phyloP scores from a whole-genome alignment of 1,140 invertebrate genomes.

The Aphelenchoides fujianensis region DNA sequence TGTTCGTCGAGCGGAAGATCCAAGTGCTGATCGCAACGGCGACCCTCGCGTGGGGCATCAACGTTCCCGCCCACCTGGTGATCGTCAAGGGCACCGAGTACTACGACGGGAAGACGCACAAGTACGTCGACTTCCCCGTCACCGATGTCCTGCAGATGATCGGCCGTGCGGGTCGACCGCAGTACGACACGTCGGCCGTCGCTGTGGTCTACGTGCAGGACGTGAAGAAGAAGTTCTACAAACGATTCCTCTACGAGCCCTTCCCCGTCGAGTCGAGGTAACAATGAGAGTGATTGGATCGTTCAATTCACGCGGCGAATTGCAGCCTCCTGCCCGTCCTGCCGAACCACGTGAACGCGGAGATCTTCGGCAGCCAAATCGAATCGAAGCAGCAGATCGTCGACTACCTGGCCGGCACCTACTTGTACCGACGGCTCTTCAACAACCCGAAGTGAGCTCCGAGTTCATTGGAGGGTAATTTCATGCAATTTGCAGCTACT shows the following conservation, averaged over 20 bases:
- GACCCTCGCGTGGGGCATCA: constrained; percentile 97
- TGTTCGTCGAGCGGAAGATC: constrained; percentile 95
- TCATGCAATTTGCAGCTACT: constrained; percentile 68
- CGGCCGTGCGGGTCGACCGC: constrained; percentile 90
- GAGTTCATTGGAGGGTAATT: no score
- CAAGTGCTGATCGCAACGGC: constrained; percentile 96
- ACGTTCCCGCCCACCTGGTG: constrained; percentile 90
- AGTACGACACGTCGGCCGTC: constrained; percentile 89
- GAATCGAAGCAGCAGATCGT: constrained; percentile 85
- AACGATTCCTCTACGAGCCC: constrained; percentile 96
- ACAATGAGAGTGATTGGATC: no score
- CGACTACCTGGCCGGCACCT: constrained; percentile 97
- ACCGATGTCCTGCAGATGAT: constrained; percentile 98
- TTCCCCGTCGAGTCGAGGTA: constrained; percentile 91
- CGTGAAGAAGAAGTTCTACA: constrained; percentile 97
- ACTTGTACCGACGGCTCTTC: constrained; percentile 86
- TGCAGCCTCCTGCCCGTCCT: constrained; percentile 80
- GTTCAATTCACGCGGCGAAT: no score
- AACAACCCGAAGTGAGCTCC: constrained; percentile 75
- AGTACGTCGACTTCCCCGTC: constrained; percentile 98
- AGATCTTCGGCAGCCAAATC: constrained; percentile 89
- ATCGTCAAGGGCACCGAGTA: constrained; percentile 84
- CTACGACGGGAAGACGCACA: constrained; percentile 89
- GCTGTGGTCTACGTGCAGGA: constrained; percentile 96
- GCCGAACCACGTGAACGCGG: constrained; percentile 95